Evolutionary conservation across 2,113 vertebrate species (phyloP), one percentile per base, ranked within the genome.

Genomic region (Myxocyprinus asiaticus): DNA sequence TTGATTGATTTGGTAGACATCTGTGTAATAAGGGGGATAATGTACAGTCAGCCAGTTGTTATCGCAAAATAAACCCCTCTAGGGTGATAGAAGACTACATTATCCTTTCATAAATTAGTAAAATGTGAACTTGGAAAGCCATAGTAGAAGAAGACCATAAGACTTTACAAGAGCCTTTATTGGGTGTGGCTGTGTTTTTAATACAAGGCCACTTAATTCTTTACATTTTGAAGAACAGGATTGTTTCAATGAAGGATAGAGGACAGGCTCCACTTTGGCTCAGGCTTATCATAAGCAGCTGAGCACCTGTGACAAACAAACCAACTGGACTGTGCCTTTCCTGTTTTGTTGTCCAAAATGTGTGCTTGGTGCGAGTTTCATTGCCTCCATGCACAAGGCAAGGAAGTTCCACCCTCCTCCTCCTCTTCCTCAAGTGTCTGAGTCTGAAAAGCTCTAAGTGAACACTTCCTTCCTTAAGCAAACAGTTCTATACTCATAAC

Each of bases 391-490:
- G 83, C 79, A 84, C 79, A 81, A 84, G 83, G 79, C 76, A 81
- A 84, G 83, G 79, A 84, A 81, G 79, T 84, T 69, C 70, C 71
- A 84, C 83, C 83, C 83, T 84, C 66, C 44, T 84, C 66, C 44
- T 84, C 75, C 82, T 76, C 53, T 84, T 81, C 83, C 83, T 79
- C 70, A 81, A 70, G 61, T 58, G 68, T 12, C 22, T 47, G 17
- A 79, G 59, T 78, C 70, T 66, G 56, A 67, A 81, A 62, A 51
- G 63, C 66, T 11, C 58, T 58, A 59, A 81, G 76, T 81, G 76
- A 81, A 81, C 62, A 62, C 78, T 81, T 81, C 79, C 76, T 84
- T 79, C 70, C 79, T 81, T 33, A 33, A n/a, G 55, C 56, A 81
- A 84, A 72, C 78, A 81, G 74, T 58, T 9, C 43, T 11, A 33